Percentiles rank a stretch among this genome's conserved stretches.
Evolutionary conservation across 2,888 invertebrate genomes (phyloP).

Genomic region (Pyrochroa serraticornis): DNA sequence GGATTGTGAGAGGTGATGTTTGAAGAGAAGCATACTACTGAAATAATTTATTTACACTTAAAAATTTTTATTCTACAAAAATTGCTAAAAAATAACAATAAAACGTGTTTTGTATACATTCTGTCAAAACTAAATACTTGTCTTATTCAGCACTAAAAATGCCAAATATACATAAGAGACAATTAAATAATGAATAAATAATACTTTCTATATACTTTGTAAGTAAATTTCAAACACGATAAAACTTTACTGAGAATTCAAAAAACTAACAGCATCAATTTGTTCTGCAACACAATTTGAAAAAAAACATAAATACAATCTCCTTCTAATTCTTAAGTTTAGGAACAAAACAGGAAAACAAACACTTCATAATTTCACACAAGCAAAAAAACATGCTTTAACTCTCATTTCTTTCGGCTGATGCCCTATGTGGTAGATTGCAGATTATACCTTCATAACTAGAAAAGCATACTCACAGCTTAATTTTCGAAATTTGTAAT

Average conservation of each 20-base stretch:
- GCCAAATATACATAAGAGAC: neutral
- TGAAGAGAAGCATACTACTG: conserved; percentile 27
- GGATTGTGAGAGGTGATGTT: too few species aligned
- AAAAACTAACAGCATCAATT: conserved; percentile 2
- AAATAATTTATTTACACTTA: conserved; percentile 41
- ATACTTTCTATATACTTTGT: conserved; percentile 21
- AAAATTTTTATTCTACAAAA: conserved; percentile 17
- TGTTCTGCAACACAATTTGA: neutral
- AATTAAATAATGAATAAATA: conserved; percentile 28
- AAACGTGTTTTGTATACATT: conserved; percentile 2
- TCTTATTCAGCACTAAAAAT: conserved; percentile 14
- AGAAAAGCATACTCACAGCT: neutral
- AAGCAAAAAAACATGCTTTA: neutral
- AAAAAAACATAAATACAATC: conserved; percentile 12
- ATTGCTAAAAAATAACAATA: conserved; percentile 3
- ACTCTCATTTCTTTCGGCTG: too few species aligned
- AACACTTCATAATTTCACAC: neutral
- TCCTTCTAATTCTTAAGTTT: conserved; percentile 13
- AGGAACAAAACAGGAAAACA: conserved; percentile 12
- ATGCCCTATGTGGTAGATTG: too few species aligned
- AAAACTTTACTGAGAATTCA: conserved; percentile 5
- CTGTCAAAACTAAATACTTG: conserved; percentile 10
- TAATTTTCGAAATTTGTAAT: too few species aligned
- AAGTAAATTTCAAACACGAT: conserved; percentile 5
- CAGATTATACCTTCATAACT: neutral